phyloP scores from a whole-genome alignment of 2,113 vertebrate species.

The Oreotrochilus melanogaster region DNA sequence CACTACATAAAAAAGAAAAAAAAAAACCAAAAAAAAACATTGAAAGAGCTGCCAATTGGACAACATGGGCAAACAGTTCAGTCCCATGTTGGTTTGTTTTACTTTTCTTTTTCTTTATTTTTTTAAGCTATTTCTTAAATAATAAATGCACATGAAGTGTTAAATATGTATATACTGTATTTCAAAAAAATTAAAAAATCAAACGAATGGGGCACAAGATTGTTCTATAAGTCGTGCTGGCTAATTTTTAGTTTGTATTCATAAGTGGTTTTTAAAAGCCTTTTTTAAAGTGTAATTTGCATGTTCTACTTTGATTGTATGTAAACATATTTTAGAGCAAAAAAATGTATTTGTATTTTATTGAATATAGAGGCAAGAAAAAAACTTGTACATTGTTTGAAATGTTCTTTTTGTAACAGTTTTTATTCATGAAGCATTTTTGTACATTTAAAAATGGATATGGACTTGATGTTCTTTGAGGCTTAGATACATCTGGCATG shows the following conservation, averaged over 20 bases:
- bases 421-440: slow-evolving; percentile 99
- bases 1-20: slow-evolving; percentile 54
- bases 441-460: slow-evolving; percentile 96
- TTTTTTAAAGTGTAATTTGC: slow-evolving; percentile 97
- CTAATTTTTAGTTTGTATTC: slow-evolving; percentile 99
- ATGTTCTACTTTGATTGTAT: slow-evolving; percentile 99
- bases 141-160: slow-evolving; percentile 92
- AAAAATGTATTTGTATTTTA: slow-evolving; percentile 97
- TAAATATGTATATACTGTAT: slow-evolving; percentile 90
- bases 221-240: slow-evolving; percentile 91
- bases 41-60: slow-evolving; percentile 76
- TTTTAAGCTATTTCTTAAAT: slow-evolving; percentile 88
- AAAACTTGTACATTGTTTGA: slow-evolving; percentile 99
- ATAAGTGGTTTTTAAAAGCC: slow-evolving; percentile 97
- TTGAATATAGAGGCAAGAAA: slow-evolving; percentile 94
- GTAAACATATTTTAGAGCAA: slow-evolving; percentile 99
- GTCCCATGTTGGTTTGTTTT: slow-evolving; percentile 74
- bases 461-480: slow-evolving; percentile 86
- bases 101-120: slow-evolving; percentile 79
- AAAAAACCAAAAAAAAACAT: neutral
- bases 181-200: slow-evolving; percentile 77
- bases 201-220: slow-evolving; percentile 95
- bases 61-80: slow-evolving; percentile 75
- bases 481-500: slow-evolving; percentile 93
- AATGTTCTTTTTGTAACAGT: slow-evolving; percentile 99